Percentiles rank a stretch among this genome's conserved stretches.
These are phyloP conservation scores for Eulemur mongoz DNA, from an alignment of 2,797 vertebrate genomes.

Conservation along the genomic window DNA sequence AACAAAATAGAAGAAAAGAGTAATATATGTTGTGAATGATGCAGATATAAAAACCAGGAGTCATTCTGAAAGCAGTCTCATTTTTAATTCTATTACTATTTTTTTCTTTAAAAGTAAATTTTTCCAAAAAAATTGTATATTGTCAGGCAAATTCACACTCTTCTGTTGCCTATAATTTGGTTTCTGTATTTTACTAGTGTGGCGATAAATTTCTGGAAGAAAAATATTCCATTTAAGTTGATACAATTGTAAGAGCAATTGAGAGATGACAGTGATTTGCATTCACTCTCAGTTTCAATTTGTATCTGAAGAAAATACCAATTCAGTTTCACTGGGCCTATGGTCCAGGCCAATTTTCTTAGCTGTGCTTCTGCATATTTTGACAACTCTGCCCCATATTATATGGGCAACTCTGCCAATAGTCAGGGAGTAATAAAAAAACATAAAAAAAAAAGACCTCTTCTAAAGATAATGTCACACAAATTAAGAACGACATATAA, in stretches of 20 bases:
- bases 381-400: not conserved
- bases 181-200: not conserved
- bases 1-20: not conserved
- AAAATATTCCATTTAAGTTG: not conserved
- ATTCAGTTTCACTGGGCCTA: not conserved
- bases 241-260: not conserved
- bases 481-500: not conserved
- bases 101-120: not conserved
- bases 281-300: not conserved
- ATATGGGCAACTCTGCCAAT: not conserved
- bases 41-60: not conserved
- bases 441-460: not conserved
- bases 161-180: not conserved
- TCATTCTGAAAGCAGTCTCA: not conserved
- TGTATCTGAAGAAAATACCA: not conserved
- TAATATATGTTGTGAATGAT: not conserved
- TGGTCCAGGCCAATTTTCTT: not conserved
- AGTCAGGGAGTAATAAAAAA: not conserved
- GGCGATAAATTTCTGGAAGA: not conserved
- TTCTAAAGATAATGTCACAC: not conserved
- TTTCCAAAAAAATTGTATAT: not conserved
- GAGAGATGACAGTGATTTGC: not conserved
- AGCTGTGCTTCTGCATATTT: not conserved
- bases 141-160: not conserved
- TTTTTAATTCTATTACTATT: not conserved